Evolutionary conservation across 2,113 vertebrate species (phyloP), one percentile per base, ranked within the genome.

Genomic region (Nothocercus nigrocapillus): DNA sequence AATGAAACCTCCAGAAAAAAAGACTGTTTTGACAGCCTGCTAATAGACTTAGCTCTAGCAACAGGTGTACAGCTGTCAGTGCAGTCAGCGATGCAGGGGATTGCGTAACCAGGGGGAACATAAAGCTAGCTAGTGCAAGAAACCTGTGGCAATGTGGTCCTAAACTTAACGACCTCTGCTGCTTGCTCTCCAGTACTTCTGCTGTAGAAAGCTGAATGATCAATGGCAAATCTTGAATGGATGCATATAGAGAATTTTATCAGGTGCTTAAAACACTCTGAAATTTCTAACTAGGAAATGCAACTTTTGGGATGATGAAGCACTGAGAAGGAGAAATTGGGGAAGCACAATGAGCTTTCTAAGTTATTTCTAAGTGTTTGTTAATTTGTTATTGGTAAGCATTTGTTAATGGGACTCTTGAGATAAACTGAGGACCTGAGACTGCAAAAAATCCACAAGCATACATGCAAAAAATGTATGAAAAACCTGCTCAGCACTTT

Each of bases 21-120:
- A 82, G 61, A 76, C 87, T 90, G 79, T 21, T 70, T 83, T 82
- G 63, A 63, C 85, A 82, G 61, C 49, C 72, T 81, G 89, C 61
- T 80, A 84, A 83, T 11, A 1, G 15, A 44, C 28, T 88, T 59
- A 72, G 27, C 79, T 67, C 21, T 20, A 68, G 54, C 78, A 87
- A 70, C 21, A 56, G 42, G 21, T n/a, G 5, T 42, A 70, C 63
- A 66, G 82, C 68, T 91, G 67, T 80, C 67, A 20, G 58, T 36
- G 36, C 36, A 36, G 36, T 36, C 36, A 36, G 36, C 0, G 1
- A 42, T 30, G 14, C 2, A 5, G 56, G 20, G 1, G 20, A 36
- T 72, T 84, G 78, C 58, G n/a, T 89, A 93, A 82, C 44, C 3
- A 2, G 15, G 79, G 67, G 44, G 53, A 82, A 91, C 63, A 28